Percentiles rank a stretch among this genome's conserved stretches.
phyloP scores from a whole-genome alignment of 2,797 vertebrate genomes.

The Crenuchus spilurus region DNA sequence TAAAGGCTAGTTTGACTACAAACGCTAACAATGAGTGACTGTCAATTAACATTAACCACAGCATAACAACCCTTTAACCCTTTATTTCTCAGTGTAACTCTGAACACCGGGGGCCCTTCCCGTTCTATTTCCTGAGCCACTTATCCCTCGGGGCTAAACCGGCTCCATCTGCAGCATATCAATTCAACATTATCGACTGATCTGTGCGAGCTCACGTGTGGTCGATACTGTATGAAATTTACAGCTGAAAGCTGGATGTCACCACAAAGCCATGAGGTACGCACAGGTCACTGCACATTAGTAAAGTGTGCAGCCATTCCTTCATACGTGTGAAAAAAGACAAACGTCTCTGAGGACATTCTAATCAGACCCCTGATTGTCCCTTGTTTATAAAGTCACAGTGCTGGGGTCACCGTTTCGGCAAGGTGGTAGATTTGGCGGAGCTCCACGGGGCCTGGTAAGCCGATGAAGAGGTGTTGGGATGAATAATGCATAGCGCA shows the following conservation, averaged over 20 bases:
- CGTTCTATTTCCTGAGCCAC: neutral
- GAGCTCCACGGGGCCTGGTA: neutral
- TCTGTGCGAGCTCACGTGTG: neutral
- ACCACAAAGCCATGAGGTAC: neutral
- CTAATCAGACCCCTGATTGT: neutral
- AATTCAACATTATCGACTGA: neutral
- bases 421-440: conserved; percentile 1
- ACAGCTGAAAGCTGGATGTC: neutral
- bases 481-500: conserved; percentile 52
- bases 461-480: conserved; percentile 30
- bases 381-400: conserved; percentile 23
- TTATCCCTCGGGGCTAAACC: neutral
- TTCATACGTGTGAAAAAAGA: neutral
- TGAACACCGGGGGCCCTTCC: neutral
- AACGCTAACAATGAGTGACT: no score
- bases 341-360: neutral
- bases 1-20: no score
- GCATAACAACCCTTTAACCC: no score
- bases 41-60: no score
- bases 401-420: conserved; percentile 8
- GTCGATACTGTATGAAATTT: neutral
- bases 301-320: neutral
- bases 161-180: neutral
- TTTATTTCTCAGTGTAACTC: neutral
- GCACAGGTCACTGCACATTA: neutral